These are phyloP conservation scores for Porites evermanni DNA, from an alignment of 92 coral and sea anemone genomes.

Conservation along the genomic window DNA sequence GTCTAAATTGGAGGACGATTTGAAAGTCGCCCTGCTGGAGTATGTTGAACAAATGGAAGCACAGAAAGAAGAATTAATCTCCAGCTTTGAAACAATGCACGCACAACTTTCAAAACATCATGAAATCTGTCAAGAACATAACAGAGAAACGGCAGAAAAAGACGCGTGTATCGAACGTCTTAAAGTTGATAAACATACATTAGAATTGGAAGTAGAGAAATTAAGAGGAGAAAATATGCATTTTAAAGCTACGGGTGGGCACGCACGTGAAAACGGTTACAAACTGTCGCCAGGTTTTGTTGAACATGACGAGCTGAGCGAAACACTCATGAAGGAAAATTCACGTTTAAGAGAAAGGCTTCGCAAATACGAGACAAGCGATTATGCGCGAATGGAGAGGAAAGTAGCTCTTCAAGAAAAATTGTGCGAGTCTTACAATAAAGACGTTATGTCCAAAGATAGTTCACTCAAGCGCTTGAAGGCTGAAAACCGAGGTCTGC, in stretches of 20 bases:
- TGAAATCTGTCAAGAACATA: slow-evolving; percentile 75
- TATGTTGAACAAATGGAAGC: slow-evolving; percentile 86
- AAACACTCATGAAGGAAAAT: slow-evolving; percentile 76
- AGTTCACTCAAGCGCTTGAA: slow-evolving; percentile 77
- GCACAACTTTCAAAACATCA: slow-evolving; percentile 79
- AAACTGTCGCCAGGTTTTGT: slow-evolving; percentile 51
- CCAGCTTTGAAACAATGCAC: slow-evolving; percentile 85
- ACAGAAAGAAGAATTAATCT: slow-evolving; percentile 85
- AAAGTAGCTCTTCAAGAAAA: slow-evolving; percentile 78
- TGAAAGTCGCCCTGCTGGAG: slow-evolving; percentile 73
- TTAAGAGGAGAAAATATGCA: slow-evolving; percentile 55
- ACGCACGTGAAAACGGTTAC: slow-evolving; percentile 41
- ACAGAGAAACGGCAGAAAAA: slow-evolving; percentile 67
- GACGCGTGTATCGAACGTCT: slow-evolving; percentile 67
- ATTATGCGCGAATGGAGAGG: slow-evolving; percentile 71
- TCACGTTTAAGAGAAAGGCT: slow-evolving; percentile 68
- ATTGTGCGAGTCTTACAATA: slow-evolving; percentile 84
- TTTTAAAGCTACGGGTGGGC: slow-evolving; percentile 11
- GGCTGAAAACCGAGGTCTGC: slow-evolving; percentile 89
- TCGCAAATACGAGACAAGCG: slow-evolving; percentile 63
- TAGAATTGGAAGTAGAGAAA: slow-evolving; percentile 72
- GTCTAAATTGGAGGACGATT: slow-evolving; percentile 86
- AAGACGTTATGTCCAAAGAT: slow-evolving; percentile 87
- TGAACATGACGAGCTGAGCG: slow-evolving; percentile 69
- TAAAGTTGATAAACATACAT: slow-evolving; percentile 63